These are phyloP conservation scores for Dolichallabes microphthalmus DNA, from an alignment of 2,113 vertebrate species.

Conservation along the genomic window DNA sequence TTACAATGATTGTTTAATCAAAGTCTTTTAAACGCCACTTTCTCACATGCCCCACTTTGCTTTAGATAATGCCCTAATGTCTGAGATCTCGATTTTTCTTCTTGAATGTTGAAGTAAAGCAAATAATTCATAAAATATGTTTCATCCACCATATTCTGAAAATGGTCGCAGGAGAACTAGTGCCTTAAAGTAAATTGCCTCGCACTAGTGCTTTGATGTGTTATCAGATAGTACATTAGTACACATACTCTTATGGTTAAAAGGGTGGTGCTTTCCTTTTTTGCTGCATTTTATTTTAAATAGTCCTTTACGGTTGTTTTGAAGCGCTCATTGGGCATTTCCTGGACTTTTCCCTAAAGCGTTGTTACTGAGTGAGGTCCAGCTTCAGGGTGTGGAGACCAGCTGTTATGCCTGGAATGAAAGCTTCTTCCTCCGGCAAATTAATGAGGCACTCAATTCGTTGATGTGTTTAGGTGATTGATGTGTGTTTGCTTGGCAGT, in stretches of 20 bases:
- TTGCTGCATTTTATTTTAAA: slow-evolving; percentile 12
- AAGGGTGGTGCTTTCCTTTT: slow-evolving; percentile 34
- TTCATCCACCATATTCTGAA: background rate
- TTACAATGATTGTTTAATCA: background rate
- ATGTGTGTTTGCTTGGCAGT: slow-evolving; percentile 44
- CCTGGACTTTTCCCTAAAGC: slow-evolving; percentile 40
- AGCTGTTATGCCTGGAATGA: slow-evolving; percentile 42
- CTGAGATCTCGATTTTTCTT: background rate
- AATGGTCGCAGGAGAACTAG: background rate
- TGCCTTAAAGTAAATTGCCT: background rate
- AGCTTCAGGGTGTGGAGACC: slow-evolving; percentile 37
- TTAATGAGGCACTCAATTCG: slow-evolving; percentile 35
- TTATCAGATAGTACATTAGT: background rate
- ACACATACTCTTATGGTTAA: slow-evolving; percentile 5
- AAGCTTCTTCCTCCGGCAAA: slow-evolving; percentile 10
- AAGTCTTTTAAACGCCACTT: background rate
- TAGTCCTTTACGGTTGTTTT: slow-evolving; percentile 43
- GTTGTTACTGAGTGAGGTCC: slow-evolving; percentile 18
- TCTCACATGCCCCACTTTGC: background rate
- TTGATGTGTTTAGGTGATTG: slow-evolving; percentile 35
- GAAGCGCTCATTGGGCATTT: slow-evolving; percentile 50
- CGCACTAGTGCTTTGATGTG: background rate
- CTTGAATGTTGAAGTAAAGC: background rate
- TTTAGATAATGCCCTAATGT: background rate
- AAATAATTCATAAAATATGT: background rate